Conservation (phyloP, 1,140 invertebrate genomes). For the Metopolophium dirhodum region DNA sequence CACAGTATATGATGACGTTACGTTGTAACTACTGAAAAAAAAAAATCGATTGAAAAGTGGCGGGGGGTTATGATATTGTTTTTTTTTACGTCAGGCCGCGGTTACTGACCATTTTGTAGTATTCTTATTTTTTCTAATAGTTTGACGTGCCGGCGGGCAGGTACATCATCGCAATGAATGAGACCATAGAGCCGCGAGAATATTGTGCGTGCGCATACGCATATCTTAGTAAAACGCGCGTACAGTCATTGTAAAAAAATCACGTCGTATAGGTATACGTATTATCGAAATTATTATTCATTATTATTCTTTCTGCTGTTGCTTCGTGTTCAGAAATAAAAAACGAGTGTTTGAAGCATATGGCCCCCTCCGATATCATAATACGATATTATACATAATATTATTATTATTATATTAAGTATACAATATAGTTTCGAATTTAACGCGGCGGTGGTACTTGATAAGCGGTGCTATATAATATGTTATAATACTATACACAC, state of each 20-base stretch:
- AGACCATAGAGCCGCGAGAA: background rate
- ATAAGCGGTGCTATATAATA: background rate
- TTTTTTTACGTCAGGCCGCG: background rate
- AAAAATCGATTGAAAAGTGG: background rate
- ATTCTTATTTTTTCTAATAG: conserved; percentile 16
- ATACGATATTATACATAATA: background rate
- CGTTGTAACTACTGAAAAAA: background rate
- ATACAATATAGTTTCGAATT: conserved; percentile 24
- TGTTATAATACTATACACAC: background rate
- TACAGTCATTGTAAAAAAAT: conserved; percentile 7
- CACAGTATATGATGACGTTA: background rate
- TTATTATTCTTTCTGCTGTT: background rate
- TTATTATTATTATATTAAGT: background rate
- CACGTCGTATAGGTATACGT: background rate
- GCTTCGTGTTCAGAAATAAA: background rate
- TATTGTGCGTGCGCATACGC: background rate
- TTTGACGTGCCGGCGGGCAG: background rate
- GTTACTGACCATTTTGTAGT: conserved; percentile 14
- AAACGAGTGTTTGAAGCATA: background rate
- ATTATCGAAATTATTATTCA: background rate
- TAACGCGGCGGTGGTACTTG: conserved; percentile 2
- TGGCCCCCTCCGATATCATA: background rate
- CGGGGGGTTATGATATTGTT: conserved; percentile 7
- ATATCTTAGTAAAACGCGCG: background rate
- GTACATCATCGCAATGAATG: background rate